Evolutionary conservation across 2,888 invertebrate species (phyloP), one percentile per base, ranked within the genome.

Genomic region (Cataglyphis livida): DNA sequence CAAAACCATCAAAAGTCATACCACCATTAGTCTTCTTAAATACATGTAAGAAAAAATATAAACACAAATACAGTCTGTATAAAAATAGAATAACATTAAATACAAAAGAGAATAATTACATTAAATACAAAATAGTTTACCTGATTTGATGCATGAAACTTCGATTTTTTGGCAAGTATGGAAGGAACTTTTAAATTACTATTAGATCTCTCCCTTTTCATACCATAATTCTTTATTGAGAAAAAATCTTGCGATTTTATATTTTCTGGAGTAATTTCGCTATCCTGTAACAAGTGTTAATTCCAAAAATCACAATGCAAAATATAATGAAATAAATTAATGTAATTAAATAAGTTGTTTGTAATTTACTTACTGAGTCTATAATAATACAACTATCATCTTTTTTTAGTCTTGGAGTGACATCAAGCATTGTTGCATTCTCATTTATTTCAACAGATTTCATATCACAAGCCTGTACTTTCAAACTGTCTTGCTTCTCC

Each of bases 1-100:
- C 91, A 28, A 88, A 87, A 35, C 92, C 92, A 78, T 92, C 83
- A 61, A 88, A 92, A 12, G 82, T 48, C 64, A 87, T 76, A 6
- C 9, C 61, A 57, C 64, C 79, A 9, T 28, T 3, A 48, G 59
- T 41, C 25, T 48, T 66, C 90, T 91, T 68, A 48, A 84, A 64
- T 41, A 82, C 82, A 28, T 76, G 21, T 62, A 32, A 84, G 66
- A 73, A 51, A 25, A 35, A 68, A 2, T 44, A 68, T 61, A 32
- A 28, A 57, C n/a, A n/a, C 10, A 4, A 48, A 66, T 35, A 5
- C 44, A 44, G 2, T 6, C 38, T 9, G 35, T 6, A 61, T 71
- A n/a, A 44, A 44, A 57, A 54, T 35, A 5, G 28, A 21, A 25
- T 51, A 35, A 18, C 25, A 25, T 25, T 25, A 25, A 25, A 25